Base-by-base conservation (phyloP, 1,140 invertebrate species). In the Sipha flava region DNA sequence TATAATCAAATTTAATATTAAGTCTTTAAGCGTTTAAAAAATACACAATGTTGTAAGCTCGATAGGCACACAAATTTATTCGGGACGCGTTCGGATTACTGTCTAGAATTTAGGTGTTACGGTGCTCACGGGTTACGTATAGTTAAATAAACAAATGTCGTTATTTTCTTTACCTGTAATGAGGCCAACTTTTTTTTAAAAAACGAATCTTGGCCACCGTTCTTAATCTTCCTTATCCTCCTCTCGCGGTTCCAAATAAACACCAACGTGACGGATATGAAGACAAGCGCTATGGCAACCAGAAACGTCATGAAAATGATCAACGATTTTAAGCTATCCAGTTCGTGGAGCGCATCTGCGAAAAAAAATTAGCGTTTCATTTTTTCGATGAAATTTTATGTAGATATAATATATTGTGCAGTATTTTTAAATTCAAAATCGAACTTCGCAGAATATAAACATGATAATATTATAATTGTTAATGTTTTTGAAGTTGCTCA, bases 161-260 rank as follows among this genome's bases (percentile, higher is more conserved):
- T 40, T 23, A 40, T 40, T 16, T 23, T 5, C 12, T 54, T 29
- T 77, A 77, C 73, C 73, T 77, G 54, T 37, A 77, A 29, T 5
- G 54, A 77, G n/a, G 73, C 73, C 21, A 77, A 43, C 59, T 77
- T 77, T 16, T 59, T 77, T 59, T 77, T 77, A 34, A 77, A 77
- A 59, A 59, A 77, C 16, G 73, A 77, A 43, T 77, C 52, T 59
- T 77, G 54, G 16, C 52, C 73, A 12, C 34, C 34, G 21, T 29
- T 77, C 7, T 77, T 77, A 1, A 77, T 57, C 34, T 77, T 77
- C 3, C 52, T 37, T 0, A 77, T 43, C 18, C 54, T 54, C 14
- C 52, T 59, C 21, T 77, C 73, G 16, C 73, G 73, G 37, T 23
- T 43, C 73, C 34, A 77, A 12, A 77, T 29, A 16, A 77, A 77